These are phyloP conservation scores for Stomorhina lunata DNA, from an alignment of 2,888 invertebrate genomes.

Conservation along the genomic window DNA sequence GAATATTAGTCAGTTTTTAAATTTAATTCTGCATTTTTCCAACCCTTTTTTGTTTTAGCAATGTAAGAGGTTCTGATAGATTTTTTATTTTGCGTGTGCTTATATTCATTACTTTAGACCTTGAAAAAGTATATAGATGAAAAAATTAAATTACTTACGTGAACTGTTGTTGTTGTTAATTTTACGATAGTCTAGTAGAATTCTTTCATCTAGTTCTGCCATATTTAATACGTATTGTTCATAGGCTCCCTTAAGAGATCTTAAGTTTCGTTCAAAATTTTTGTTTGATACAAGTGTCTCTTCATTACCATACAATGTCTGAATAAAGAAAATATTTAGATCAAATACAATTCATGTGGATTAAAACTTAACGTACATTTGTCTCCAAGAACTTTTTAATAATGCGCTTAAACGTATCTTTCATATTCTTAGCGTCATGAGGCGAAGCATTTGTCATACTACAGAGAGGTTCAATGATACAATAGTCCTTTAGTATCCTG, in stretches of 20 bases:
- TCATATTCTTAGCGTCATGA: conserved; percentile 94
- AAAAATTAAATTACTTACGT: conserved; percentile 44
- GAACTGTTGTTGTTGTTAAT: conserved; percentile 50
- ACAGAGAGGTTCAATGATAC: conserved; percentile 91
- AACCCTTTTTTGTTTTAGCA: too few species aligned
- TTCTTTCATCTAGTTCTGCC: conserved; percentile 97
- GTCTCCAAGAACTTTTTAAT: conserved; percentile 82
- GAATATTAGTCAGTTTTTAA: too few species aligned
- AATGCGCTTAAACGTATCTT: conserved; percentile 91
- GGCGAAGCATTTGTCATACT: conserved; percentile 89
- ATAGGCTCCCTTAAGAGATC: conserved; percentile 91
- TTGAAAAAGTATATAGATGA: too few species aligned
- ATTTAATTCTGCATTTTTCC: too few species aligned
- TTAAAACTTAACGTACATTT: conserved; percentile 70
- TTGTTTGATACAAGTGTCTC: conserved; percentile 87
- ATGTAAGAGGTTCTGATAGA: too few species aligned
- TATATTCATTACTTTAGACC: too few species aligned
- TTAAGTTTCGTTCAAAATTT: conserved; percentile 92
- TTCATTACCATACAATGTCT: conserved; percentile 87
- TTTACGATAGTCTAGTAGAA: conserved; percentile 88
- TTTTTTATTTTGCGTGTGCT: too few species aligned
- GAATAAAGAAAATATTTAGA: conserved; percentile 31
- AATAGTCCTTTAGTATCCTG: conserved; percentile 83
- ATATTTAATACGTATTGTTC: conserved; percentile 94
- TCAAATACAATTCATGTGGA: not conserved